Evolutionary conservation across 2,888 invertebrate species (phyloP).

Genomic region (Conomelus anceps): DNA sequence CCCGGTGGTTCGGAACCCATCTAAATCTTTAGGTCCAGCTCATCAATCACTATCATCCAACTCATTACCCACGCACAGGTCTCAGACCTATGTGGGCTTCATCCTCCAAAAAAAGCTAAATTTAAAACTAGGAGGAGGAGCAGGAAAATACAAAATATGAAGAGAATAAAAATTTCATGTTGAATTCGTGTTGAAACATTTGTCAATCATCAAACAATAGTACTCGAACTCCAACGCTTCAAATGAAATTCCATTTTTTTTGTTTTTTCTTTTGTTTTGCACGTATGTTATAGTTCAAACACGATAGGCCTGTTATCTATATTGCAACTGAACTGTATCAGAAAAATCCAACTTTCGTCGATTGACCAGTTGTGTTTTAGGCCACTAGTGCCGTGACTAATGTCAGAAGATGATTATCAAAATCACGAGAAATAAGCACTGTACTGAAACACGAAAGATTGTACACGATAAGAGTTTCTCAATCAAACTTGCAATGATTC

Average conservation of each 20-base stretch:
- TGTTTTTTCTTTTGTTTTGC: not conserved
- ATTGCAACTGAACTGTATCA: not conserved
- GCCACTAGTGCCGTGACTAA: not conserved
- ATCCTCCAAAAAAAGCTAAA: too few relatives aligned
- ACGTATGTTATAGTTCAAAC: too few relatives aligned
- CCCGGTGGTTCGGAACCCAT: too few relatives aligned
- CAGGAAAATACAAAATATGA: not conserved
- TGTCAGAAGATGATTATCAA: not conserved
- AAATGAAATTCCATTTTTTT: not conserved
- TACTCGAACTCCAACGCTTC: not conserved
- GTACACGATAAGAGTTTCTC: not conserved
- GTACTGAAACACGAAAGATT: not conserved
- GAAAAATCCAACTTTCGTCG: not conserved
- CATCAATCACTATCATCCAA: too few relatives aligned
- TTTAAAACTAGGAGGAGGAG: too few relatives aligned
- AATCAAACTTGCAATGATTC: not conserved
- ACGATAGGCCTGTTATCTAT: not conserved
- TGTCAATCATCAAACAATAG: not conserved
- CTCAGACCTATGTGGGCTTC: too few relatives aligned
- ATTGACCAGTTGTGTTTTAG: not conserved
- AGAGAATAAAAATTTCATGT: not conserved
- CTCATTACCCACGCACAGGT: too few relatives aligned
- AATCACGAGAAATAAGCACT: not conserved
- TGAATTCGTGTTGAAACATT: too few relatives aligned
- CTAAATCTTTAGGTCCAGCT: too few relatives aligned